A percentile compares a stretch with the other conserved stretches of the same genome.
These are phyloP conservation scores for Heliconius eleuchia DNA, from an alignment of 1,140 invertebrate species.

Conservation along the genomic window DNA sequence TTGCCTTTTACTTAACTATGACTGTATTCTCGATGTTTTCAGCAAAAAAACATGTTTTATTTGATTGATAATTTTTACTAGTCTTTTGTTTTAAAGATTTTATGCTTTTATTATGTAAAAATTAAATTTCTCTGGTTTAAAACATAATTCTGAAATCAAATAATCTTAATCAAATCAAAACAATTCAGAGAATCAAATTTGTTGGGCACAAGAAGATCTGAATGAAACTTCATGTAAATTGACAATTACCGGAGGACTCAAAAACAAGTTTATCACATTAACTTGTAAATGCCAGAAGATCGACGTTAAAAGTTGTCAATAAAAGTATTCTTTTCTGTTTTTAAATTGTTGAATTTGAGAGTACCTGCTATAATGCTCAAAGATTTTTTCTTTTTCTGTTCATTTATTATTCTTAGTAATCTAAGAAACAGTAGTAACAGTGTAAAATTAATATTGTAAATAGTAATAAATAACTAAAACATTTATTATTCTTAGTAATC, in stretches of 20 bases:
- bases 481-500: too few species aligned
- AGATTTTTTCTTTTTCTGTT: not conserved
- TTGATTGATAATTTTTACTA: too few species aligned
- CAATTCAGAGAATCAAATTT: slow-evolving; percentile 25
- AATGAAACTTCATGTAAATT: slow-evolving; percentile 18
- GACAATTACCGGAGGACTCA: slow-evolving; percentile 21
- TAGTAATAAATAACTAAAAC: too few species aligned
- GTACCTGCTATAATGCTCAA: not conserved
- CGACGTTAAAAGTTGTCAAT: not conserved
- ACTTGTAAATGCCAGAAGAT: slow-evolving; percentile 61
- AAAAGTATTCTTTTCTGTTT: not conserved
- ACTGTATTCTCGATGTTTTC: too few species aligned
- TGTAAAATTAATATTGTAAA: too few species aligned
- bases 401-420: too few species aligned
- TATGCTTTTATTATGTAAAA: too few species aligned
- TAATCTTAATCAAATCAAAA: slow-evolving; percentile 14
- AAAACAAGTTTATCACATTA: slow-evolving; percentile 59
- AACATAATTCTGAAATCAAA: not conserved
- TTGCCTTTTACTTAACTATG: too few species aligned
- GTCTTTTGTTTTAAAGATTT: too few species aligned
- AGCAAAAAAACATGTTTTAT: too few species aligned
- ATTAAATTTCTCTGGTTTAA: not conserved
- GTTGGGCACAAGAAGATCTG: slow-evolving; percentile 8
- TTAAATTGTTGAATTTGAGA: not conserved
- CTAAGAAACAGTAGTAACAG: too few species aligned